Percentiles rank a stretch among this genome's conserved stretches.
Evolutionary conservation across 37 sponge, comb jelly and placozoan species (phyloP).

Genomic region (Spongia lamella): DNA sequence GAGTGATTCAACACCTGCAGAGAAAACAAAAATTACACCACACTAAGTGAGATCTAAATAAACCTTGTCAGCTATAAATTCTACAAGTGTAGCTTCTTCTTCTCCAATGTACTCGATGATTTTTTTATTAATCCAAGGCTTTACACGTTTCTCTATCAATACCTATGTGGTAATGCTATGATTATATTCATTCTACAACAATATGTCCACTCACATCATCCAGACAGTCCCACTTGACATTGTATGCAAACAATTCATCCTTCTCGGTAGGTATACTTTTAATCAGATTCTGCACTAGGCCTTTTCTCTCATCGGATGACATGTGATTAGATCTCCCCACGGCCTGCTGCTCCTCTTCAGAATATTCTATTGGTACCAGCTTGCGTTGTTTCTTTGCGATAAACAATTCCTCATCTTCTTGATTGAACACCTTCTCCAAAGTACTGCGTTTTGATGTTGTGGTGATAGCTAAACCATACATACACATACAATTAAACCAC

Average conservation of each 20-base stretch:
- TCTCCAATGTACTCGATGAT: conserved; percentile 98
- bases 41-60: not conserved
- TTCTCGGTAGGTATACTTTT: conserved; percentile 87
- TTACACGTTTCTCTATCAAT: conserved; percentile 88
- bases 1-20: conserved; percentile 65
- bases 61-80: conserved; percentile 94
- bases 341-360: conserved; percentile 61
- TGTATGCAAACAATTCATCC: conserved; percentile 91
- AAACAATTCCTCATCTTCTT: conserved; percentile 52
- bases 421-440: conserved; percentile 52
- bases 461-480: not conserved
- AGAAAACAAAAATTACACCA: conserved; percentile 18
- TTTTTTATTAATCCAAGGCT: conserved; percentile 96
- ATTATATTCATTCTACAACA: not conserved
- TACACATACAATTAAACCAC: not conserved
- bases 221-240: conserved; percentile 87
- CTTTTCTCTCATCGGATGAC: conserved; percentile 83
- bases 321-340: conserved; percentile 34
- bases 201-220: conserved; percentile 68
- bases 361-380: conserved; percentile 64
- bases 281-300: conserved; percentile 82
- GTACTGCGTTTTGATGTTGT: conserved; percentile 2
- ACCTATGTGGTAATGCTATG: conserved; percentile 24
- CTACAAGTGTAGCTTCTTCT: conserved; percentile 85
- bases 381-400: conserved; percentile 64